Percentiles rank a stretch among this genome's conserved stretches.
phyloP scores from a whole-genome alignment of 2,113 vertebrate genomes.

The Falcunculus frontatus region DNA sequence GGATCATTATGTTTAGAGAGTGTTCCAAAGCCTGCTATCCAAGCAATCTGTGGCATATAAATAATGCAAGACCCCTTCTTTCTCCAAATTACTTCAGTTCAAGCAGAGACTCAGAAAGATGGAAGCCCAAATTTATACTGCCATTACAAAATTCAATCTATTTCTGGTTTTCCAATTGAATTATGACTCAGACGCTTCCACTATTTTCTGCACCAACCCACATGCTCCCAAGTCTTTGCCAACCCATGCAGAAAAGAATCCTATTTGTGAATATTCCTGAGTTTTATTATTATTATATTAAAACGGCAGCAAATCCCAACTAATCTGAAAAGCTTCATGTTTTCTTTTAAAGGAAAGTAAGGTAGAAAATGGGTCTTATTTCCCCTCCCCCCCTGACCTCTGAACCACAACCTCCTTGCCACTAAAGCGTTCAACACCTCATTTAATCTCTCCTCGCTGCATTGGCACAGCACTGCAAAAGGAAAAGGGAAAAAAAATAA shows the following conservation, averaged over 20 bases:
- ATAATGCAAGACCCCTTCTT: slow-evolving; percentile 82
- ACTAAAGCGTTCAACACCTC: slow-evolving; percentile 74
- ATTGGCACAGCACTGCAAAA: slow-evolving; percentile 51
- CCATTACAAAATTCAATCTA: slow-evolving; percentile 79
- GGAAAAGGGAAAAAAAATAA: slow-evolving; percentile 77
- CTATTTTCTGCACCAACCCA: slow-evolving; percentile 45
- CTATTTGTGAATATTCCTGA: neutral
- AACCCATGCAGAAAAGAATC: neutral
- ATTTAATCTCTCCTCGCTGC: slow-evolving; percentile 70
- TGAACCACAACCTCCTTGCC: slow-evolving; percentile 73
- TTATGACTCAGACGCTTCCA: slow-evolving; percentile 72
- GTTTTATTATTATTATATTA: neutral
- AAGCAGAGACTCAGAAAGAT: slow-evolving; percentile 67
- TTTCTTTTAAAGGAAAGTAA: slow-evolving; percentile 37
- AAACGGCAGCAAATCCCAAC: slow-evolving; percentile 11
- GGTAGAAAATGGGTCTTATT: slow-evolving; percentile 10
- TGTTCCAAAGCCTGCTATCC: slow-evolving; percentile 67
- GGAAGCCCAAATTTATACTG: slow-evolving; percentile 55
- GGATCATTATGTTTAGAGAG: slow-evolving; percentile 66
- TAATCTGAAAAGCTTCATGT: slow-evolving; percentile 25
- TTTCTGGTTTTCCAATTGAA: slow-evolving; percentile 78
- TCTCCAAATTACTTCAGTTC: slow-evolving; percentile 69
- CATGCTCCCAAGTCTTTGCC: neutral
- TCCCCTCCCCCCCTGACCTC: slow-evolving; percentile 58
- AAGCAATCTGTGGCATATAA: slow-evolving; percentile 83